Evolutionary conservation across 2,888 invertebrate genomes (phyloP).

Genomic region (Nomada ruficornis): DNA sequence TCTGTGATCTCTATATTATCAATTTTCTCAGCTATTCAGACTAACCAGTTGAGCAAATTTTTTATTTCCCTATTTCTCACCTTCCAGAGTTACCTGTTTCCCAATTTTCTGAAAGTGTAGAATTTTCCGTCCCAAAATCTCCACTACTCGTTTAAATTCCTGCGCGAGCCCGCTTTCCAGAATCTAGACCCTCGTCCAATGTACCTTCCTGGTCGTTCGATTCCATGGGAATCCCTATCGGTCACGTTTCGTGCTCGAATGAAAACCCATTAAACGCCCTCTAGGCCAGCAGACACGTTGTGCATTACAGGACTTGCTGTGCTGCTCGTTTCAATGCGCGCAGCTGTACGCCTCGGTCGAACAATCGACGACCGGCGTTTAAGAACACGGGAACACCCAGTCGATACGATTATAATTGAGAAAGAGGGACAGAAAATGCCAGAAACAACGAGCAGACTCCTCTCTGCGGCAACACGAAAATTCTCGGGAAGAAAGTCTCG

Average conservation of each 20-base stretch:
- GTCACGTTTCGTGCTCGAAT: neutral
- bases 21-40: no score
- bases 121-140: neutral
- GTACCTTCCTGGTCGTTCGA: neutral
- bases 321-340: conserved; percentile 2
- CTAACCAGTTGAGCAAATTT: no score
- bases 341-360: neutral
- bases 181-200: neutral
- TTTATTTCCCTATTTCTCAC: no score
- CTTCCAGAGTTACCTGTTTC: no score
- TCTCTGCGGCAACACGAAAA: neutral
- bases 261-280: conserved; percentile 31
- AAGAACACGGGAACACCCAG: neutral
- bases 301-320: neutral
- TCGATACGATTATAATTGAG: neutral
- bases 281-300: neutral
- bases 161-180: neutral
- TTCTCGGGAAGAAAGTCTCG: neutral
- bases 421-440: neutral
- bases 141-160: neutral
- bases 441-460: neutral
- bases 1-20: no score
- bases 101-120: no score
- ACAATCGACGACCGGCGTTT: neutral
- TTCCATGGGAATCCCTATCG: neutral